Evolutionary conservation across 64 coral and sea anemone species (phyloP).

Genomic region (Montipora sp.): DNA sequence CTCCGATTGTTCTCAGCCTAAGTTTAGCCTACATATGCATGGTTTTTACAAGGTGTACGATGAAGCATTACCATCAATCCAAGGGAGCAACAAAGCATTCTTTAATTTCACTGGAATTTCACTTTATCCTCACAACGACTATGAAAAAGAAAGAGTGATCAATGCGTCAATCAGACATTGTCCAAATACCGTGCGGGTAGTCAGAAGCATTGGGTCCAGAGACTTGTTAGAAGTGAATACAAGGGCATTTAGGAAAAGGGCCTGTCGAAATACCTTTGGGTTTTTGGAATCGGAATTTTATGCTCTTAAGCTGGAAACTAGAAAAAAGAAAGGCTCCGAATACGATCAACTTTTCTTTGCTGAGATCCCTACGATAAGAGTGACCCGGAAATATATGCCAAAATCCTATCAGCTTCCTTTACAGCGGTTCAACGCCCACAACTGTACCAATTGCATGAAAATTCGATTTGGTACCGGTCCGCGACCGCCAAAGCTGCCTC

Average conservation of each 20-base stretch:
- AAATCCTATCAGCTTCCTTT: slow-evolving; percentile 79
- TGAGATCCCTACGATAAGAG: slow-evolving; percentile 62
- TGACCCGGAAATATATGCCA: slow-evolving; percentile 53
- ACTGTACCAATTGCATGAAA: slow-evolving; percentile 72
- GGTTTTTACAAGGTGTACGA: slow-evolving; percentile 60
- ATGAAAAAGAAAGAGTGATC: slow-evolving; percentile 40
- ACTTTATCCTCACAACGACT: slow-evolving; percentile 56
- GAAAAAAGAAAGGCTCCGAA: slow-evolving; percentile 7
- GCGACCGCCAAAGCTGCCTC: slow-evolving; percentile 43
- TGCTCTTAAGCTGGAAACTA: slow-evolving; percentile 64
- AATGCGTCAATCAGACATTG: slow-evolving; percentile 61
- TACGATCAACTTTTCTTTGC: slow-evolving; percentile 77
- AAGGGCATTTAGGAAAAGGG: slow-evolving; percentile 70
- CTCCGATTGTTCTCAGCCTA: slow-evolving; percentile 69
- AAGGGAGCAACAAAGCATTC: slow-evolving; percentile 42
- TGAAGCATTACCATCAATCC: neutral
- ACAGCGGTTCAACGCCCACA: slow-evolving; percentile 54
- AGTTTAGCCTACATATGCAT: slow-evolving; percentile 62
- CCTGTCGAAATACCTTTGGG: slow-evolving; percentile 78
- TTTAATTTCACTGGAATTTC: slow-evolving; percentile 70
- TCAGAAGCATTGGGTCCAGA: slow-evolving; percentile 31
- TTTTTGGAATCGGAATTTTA: slow-evolving; percentile 84
- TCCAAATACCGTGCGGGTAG: slow-evolving; percentile 37
- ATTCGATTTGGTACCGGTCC: slow-evolving; percentile 47
- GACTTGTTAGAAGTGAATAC: slow-evolving; percentile 34